phyloP scores from a whole-genome alignment of 2,113 vertebrate species.

The Colius striatus region DNA sequence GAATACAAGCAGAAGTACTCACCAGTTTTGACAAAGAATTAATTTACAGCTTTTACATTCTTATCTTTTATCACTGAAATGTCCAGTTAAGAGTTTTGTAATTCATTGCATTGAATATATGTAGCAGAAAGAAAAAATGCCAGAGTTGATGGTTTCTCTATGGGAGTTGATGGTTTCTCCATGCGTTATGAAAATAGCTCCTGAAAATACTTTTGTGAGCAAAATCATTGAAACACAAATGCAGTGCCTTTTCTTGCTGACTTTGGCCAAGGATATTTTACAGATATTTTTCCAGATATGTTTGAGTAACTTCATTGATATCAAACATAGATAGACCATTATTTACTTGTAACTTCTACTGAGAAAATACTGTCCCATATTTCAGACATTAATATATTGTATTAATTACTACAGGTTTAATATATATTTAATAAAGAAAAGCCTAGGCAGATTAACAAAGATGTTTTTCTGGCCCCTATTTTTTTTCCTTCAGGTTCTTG shows the following conservation, averaged over 20 bases:
- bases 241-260: not conserved
- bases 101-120: not conserved
- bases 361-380: not conserved
- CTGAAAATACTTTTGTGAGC: not conserved
- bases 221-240: not conserved
- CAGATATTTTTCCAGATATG: not conserved
- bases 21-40: not conserved
- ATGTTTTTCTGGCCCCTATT: not conserved
- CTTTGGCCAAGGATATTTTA: not conserved
- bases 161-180: not conserved
- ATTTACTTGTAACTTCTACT: not conserved
- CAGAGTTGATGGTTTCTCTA: not conserved
- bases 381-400: not conserved
- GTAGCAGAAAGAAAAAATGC: not conserved
- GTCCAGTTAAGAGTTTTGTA: not conserved
- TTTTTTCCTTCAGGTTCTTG: not conserved
- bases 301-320: not conserved
- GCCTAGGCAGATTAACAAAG: not conserved
- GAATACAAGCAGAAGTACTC: not conserved
- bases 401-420: not conserved
- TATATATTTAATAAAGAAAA: not conserved
- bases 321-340: accelerated
- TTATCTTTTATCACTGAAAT: not conserved
- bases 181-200: not conserved
- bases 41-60: not conserved